Evolutionary conservation across 2,888 invertebrate genomes (phyloP).

Genomic region (Microctonus hyperodae): DNA sequence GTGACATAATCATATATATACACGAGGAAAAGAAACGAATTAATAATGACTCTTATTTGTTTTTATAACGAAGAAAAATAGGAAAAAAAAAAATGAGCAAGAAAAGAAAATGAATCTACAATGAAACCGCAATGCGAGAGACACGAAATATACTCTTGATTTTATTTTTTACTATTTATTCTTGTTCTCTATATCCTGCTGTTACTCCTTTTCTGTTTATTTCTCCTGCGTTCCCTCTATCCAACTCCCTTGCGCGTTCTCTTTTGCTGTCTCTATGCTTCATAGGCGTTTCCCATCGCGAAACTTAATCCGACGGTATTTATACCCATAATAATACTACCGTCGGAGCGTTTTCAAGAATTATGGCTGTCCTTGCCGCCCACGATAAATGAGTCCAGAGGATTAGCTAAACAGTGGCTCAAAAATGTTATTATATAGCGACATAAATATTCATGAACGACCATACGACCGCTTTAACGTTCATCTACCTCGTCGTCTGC

Average conservation of each 20-base stretch:
- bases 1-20: not conserved
- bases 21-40: conserved; percentile 14
- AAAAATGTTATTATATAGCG: conserved; percentile 64
- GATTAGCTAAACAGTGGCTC: conserved; percentile 65
- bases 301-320: conserved; percentile 58
- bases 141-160: conserved; percentile 13
- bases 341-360: conserved; percentile 62
- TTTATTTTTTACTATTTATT: conserved; percentile 7
- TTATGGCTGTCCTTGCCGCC: conserved; percentile 62
- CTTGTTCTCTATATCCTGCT: conserved; percentile 29
- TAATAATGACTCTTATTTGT: conserved; percentile 22
- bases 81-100: not conserved
- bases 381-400: conserved; percentile 63
- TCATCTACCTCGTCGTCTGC: conserved; percentile 35
- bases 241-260: conserved; percentile 18
- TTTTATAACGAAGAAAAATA: not conserved
- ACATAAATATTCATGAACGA: conserved; percentile 63
- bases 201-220: conserved; percentile 24
- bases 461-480: conserved; percentile 42
- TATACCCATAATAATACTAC: conserved; percentile 63
- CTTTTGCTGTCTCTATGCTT: conserved; percentile 41
- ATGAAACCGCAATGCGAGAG: conserved; percentile 18
- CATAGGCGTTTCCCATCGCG: conserved; percentile 46
- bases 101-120: not conserved
- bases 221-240: conserved; percentile 21